Conservation (phyloP, 2,888 invertebrate genomes). For the Ochlodes sylvanus region DNA sequence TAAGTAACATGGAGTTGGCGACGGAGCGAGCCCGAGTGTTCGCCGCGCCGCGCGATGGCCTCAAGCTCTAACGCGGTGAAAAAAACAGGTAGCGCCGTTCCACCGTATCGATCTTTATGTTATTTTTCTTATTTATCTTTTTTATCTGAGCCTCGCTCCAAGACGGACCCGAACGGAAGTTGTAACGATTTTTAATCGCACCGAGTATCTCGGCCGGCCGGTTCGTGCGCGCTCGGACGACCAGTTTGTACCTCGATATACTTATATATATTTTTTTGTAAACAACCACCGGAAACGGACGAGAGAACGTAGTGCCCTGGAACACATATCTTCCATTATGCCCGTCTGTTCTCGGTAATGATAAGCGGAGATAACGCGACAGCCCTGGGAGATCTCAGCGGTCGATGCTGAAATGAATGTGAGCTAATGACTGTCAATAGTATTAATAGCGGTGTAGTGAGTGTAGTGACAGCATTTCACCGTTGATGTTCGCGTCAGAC, state of each 20-base stretch:
- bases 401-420: conserved; percentile 15
- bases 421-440: conserved; percentile 24
- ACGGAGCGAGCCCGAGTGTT: conserved; percentile 50
- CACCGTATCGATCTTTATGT: conserved; percentile 81
- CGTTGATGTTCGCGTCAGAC: conserved; percentile 31
- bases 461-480: conserved; percentile 28
- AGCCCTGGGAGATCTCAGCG: conserved; percentile 34
- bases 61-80: conserved; percentile 65
- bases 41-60: too few relatives aligned
- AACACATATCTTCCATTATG: conserved; percentile 83
- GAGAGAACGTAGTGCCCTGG: conserved; percentile 72
- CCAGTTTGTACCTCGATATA: conserved; percentile 66
- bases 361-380: conserved; percentile 69
- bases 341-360: conserved; percentile 71
- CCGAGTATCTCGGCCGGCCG: conserved; percentile 77
- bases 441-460: conserved; percentile 24
- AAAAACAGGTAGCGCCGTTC: conserved; percentile 83
- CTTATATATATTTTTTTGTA: conserved; percentile 65
- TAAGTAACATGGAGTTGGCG: conserved; percentile 47
- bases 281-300: conserved; percentile 82
- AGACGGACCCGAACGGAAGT: conserved; percentile 80
- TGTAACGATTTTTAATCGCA: conserved; percentile 84
- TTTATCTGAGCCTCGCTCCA: conserved; percentile 76
- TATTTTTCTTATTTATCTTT: conserved; percentile 82
- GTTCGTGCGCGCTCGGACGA: conserved; percentile 71